Conservation (phyloP, 1,140 invertebrate species). For the Philotrypesis tridentata region DNA sequence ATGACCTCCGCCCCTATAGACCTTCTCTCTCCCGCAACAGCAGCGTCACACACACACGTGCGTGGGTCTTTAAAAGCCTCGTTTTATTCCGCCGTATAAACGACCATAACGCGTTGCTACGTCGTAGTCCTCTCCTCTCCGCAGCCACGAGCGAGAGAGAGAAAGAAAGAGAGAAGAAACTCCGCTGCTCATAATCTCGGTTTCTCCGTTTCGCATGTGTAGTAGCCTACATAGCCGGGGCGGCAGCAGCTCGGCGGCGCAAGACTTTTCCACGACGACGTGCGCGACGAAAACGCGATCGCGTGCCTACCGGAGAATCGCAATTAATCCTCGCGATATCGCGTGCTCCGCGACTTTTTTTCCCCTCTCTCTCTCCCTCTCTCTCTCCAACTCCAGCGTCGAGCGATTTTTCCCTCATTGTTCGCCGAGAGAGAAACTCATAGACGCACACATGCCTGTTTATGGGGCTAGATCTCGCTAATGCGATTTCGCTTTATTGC, state of each 20-base stretch:
- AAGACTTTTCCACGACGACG: constrained; percentile 7
- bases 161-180: not conserved
- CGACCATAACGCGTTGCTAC: not conserved
- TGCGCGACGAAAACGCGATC: constrained; percentile 25
- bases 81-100: constrained; percentile 18
- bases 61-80: constrained; percentile 18
- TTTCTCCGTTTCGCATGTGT: not conserved
- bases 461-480: not conserved
- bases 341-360: not conserved
- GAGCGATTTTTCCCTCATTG: constrained; percentile 27
- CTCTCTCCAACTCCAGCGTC: too few relatives aligned
- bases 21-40: too few relatives aligned
- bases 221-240: not conserved
- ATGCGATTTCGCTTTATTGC: not conserved
- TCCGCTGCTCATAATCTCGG: not conserved
- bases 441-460: not conserved
- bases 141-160: not conserved
- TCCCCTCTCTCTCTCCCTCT: not conserved
- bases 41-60: not conserved
- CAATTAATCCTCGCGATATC: constrained; percentile 34
- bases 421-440: not conserved
- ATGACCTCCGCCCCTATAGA: too few relatives aligned
- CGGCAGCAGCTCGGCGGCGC: too few relatives aligned
- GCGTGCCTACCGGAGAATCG: constrained; percentile 23
- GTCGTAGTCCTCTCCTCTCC: not conserved